phyloP scores from a whole-genome alignment of 2,888 invertebrate genomes.

The Eristalis intricaria region DNA sequence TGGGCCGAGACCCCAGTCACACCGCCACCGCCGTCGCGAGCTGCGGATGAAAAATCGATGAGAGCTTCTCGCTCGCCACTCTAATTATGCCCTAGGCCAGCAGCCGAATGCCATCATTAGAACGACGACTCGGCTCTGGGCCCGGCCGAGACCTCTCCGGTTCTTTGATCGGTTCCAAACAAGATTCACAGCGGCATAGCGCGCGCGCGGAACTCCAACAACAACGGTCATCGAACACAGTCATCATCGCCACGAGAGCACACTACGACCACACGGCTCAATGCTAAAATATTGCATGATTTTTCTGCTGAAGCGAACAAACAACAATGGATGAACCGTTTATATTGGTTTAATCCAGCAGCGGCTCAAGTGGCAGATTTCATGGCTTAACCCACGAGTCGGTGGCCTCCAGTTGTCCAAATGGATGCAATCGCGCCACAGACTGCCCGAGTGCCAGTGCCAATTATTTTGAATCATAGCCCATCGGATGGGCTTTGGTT shows the following conservation, averaged over 20 bases:
- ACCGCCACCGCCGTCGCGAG: not conserved
- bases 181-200: not conserved
- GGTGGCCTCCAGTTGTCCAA: slow-evolving; percentile 16
- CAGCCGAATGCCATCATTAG: slow-evolving; percentile 60
- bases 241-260: not conserved
- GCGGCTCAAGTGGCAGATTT: slow-evolving; percentile 48
- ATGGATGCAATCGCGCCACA: slow-evolving; percentile 21
- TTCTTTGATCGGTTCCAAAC: not conserved
- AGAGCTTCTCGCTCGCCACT: slow-evolving; percentile 55
- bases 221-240: not conserved
- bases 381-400: slow-evolving; percentile 51
- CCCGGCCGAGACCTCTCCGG: not conserved
- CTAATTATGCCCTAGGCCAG: slow-evolving; percentile 61
- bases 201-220: not conserved
- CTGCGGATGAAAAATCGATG: slow-evolving; percentile 58
- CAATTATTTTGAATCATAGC: slow-evolving; percentile 54
- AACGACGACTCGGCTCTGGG: slow-evolving; percentile 7
- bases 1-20: not conserved
- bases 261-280: not conserved
- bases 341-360: slow-evolving; percentile 30
- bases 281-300: not conserved
- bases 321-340: slow-evolving; percentile 41
- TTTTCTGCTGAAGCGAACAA: not conserved
- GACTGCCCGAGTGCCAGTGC: slow-evolving; percentile 31
- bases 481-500: slow-evolving; percentile 25